Evolutionary conservation across 35 echinoderm and acorn worm species (phyloP).

Genomic region (Amphiura filiformis): DNA sequence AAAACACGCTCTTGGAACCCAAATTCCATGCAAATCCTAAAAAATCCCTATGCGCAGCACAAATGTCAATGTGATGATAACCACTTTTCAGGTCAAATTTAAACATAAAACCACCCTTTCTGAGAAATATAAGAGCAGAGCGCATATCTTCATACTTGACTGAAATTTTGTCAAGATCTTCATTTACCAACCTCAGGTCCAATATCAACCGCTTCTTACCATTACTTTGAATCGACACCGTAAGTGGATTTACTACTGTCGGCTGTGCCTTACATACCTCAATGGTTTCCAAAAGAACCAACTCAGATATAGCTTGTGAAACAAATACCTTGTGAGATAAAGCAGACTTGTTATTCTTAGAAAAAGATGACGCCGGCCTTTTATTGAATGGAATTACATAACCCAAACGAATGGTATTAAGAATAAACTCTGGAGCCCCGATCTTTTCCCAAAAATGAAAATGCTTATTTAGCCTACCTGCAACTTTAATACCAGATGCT

Average conservation of each 20-base stretch:
- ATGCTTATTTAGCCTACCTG: not conserved
- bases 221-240: not conserved
- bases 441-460: not conserved
- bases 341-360: slow-evolving; percentile 11
- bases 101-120: not conserved
- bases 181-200: slow-evolving; percentile 11
- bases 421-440: not conserved
- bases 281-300: not conserved
- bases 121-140: not conserved
- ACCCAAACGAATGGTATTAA: not conserved
- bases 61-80: slow-evolving; percentile 14
- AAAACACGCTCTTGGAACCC: not conserved
- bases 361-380: not conserved
- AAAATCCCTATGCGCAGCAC: not conserved
- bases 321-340: not conserved
- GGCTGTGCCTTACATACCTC: not conserved
- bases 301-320: not conserved
- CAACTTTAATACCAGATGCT: not conserved
- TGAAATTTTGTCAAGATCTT: not conserved
- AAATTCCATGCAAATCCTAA: not conserved
- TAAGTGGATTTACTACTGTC: not conserved
- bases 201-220: not conserved
- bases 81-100: slow-evolving; percentile 8
- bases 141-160: slow-evolving; percentile 31
- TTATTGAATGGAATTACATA: not conserved